Evolutionary conservation across 2,113 vertebrate genomes (phyloP).

Genomic region (Sebastes schlegelii): DNA sequence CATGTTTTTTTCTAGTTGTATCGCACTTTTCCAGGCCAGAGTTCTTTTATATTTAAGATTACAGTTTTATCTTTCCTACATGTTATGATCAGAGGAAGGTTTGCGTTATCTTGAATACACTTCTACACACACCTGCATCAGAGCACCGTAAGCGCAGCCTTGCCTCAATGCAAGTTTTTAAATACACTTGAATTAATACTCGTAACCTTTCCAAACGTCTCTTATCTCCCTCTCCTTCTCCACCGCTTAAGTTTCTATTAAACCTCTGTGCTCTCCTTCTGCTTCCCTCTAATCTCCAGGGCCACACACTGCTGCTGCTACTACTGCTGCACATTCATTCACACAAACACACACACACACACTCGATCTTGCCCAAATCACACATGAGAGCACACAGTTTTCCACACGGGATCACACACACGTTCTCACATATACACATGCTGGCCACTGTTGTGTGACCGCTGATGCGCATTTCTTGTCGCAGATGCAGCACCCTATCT

Average conservation of each 20-base stretch:
- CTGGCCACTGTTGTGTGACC: slow-evolving; percentile 23
- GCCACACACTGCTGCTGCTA: slow-evolving; percentile 40
- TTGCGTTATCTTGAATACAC: neutral
- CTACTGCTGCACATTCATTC: slow-evolving; percentile 44
- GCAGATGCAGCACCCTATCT: slow-evolving; percentile 39
- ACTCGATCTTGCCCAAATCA: slow-evolving; percentile 34
- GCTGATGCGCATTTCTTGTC: slow-evolving; percentile 35
- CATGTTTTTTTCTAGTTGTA: neutral
- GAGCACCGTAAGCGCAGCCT: neutral
- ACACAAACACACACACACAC: slow-evolving; percentile 28
- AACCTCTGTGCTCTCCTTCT: slow-evolving; percentile 65
- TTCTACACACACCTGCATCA: neutral
- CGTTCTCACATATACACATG: slow-evolving; percentile 31
- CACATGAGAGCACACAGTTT: slow-evolving; percentile 54
- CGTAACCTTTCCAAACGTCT: slow-evolving; percentile 47
- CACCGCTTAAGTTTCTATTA: slow-evolving; percentile 69
- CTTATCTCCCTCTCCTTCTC: slow-evolving; percentile 58
- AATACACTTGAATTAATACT: slow-evolving; percentile 59
- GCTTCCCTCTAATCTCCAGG: slow-evolving; percentile 67
- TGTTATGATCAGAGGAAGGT: slow-evolving; percentile 6
- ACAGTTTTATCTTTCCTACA: neutral
- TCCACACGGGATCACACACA: slow-evolving; percentile 33
- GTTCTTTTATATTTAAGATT: neutral
- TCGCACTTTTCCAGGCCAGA: neutral
- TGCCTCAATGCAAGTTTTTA: slow-evolving; percentile 1